Base-by-base conservation (phyloP, 2,113 vertebrate genomes). In the Theristicus caerulescens region DNA sequence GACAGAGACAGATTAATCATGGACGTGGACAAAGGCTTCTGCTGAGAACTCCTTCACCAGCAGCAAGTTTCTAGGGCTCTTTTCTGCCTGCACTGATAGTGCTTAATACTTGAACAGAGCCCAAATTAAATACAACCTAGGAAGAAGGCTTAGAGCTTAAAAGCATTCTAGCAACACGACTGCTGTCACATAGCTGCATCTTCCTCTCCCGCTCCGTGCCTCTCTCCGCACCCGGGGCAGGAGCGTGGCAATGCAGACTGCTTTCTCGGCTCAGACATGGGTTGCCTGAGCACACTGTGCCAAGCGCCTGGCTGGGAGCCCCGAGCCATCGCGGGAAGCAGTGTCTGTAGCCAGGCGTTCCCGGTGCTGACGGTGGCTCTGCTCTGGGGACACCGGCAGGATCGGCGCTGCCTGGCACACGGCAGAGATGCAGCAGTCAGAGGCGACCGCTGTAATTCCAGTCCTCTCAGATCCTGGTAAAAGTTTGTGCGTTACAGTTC, bases 181-280 rank as follows among this genome's bases (percentile, higher is more conserved):
- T 1, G 0, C 61, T 70, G 40, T 32, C 21, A 5, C 4, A 14
- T 10, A 88, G 80, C 31, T 2, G 1, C 34, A 7, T 44, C 40
- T 36, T 70, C 31, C 80, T 61, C n/a, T 67, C 36, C 72, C 51
- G 65, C 40, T 62, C 34, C 54, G 19, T 15, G 59, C 42, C 38
- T 67, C 58, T 34, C 8, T 13, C 54, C 0, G 1, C 29, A 6
- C 24, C 52, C 40, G 2, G 74, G 32, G 65, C 25, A 2, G 44
- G 40, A 4, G 13, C 6, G 1, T 61, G 82, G n/a, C n/a, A 5
- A 14, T 1, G 22, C 52, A 36, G 38, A 9, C 15, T 3, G 38
- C 25, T 26, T 31, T 32, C 44, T 46, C 1, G 3, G 2, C 46
- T 29, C 4, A 0, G 34, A 13, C 27, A 6, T 2, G 1, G 9